Evolutionary conservation across 2,888 invertebrate species (phyloP).

Genomic region (Apamea crenata): DNA sequence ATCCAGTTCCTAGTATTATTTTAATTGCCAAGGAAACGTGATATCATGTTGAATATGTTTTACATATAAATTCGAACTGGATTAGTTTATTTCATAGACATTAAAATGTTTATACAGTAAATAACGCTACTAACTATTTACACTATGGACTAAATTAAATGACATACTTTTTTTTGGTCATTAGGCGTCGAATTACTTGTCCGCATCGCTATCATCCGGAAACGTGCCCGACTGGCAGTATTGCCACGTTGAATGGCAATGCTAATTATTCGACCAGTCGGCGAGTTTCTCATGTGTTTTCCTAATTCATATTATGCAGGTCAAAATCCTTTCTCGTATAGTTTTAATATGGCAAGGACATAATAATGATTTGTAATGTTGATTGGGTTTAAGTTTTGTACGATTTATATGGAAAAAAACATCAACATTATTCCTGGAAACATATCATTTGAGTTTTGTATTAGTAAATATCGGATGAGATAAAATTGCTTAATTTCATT

Average conservation of each 20-base stretch:
- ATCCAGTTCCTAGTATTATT: neutral
- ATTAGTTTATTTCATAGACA: no score
- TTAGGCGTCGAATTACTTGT: no score
- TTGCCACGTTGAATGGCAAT: no score
- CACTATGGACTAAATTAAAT: no score
- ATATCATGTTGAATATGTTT: rapidly evolving
- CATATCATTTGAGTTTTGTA: neutral
- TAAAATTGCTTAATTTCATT: neutral
- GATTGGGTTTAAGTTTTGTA: neutral
- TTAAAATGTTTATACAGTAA: no score
- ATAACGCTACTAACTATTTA: no score
- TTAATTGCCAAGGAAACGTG: neutral
- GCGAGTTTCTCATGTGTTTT: no score
- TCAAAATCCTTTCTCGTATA: neutral
- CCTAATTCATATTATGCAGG: no score
- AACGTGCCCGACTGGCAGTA: no score
- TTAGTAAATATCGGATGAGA: neutral
- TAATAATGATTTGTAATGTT: neutral
- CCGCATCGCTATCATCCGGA: no score
- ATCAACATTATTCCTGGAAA: neutral
- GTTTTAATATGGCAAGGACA: neutral
- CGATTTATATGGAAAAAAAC: neutral
- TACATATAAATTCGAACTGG: neutral
- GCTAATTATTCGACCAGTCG: no score
- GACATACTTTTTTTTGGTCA: no score